A percentile compares a stretch with the other conserved stretches of the same genome.
Evolutionary conservation across 1,140 invertebrate genomes (phyloP).

Genomic region (Drosophila elegans): DNA sequence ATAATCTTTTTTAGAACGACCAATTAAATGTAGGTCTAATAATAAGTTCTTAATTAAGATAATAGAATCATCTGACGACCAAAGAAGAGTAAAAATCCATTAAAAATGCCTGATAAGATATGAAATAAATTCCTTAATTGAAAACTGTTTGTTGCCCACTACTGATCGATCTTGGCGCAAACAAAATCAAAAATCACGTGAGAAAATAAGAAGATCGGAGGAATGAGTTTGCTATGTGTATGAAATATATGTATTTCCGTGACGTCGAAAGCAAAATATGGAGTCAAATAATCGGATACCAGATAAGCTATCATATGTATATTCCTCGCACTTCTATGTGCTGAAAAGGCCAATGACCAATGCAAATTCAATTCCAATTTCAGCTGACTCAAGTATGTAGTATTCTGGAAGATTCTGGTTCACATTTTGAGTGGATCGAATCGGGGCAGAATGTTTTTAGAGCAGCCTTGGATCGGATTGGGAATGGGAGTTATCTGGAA

Average conservation of each 20-base stretch:
- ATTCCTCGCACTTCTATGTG: neutral
- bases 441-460: conserved; percentile 5
- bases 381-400: conserved; percentile 23
- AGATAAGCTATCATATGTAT: conserved; percentile 18
- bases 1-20: neutral
- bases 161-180: conserved; percentile 10
- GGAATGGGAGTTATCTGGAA: conserved; percentile 25
- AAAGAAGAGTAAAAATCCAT: neutral
- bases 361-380: neutral
- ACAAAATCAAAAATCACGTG: conserved; percentile 21
- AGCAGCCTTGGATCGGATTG: conserved; percentile 8
- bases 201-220: neutral
- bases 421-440: neutral
- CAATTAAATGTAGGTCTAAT: neutral
- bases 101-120: conserved; percentile 26
- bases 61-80: neutral
- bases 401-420: conserved; percentile 40
- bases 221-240: neutral
- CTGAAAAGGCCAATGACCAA: conserved; percentile 45
- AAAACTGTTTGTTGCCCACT: conserved; percentile 8
- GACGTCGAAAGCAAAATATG: conserved; percentile 12
- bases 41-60: neutral
- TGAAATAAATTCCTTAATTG: conserved; percentile 7
- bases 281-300: conserved; percentile 14
- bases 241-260: neutral